Evolutionary conservation across 2,797 vertebrate species (phyloP), one percentile per base, ranked within the genome.

Genomic region (Euthynnus affinis): DNA sequence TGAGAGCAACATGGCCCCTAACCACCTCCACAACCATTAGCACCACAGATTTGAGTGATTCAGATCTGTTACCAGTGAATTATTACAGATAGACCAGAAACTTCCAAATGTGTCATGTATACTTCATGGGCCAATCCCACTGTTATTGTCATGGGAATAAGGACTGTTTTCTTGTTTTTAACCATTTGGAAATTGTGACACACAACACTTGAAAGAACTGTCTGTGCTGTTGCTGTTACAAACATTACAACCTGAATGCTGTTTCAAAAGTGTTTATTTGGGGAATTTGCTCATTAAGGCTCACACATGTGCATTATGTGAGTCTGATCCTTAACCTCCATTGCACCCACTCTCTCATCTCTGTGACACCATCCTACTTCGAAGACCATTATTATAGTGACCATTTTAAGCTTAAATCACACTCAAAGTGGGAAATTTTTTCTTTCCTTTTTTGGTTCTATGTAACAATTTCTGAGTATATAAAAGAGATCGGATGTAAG

Each of bases 21-120:
- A 75, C 82, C 80, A 90, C 75, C 14, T 80, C 61, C 73, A 76
- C 77, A 68, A 4, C 59, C 59, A 27, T 70, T 22, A 64, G 64
- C 22, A 63, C 71, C 74, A 29, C 87, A 80, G 71, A 83, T 56
- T 76, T 49, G 64, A 76, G 49, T 91, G 83, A 91, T 73, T 90
- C 86, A 87, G 14, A 77, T 71, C 32, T 34, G 9, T 13, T 20
- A 64, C 76, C 9, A 40, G 2, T 42, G 40, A 69, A 61, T 75
- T 59, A 0, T 46, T 48, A 55, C 3, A 0, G n/a, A 56, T 7
- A 25, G 13, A 65, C 65, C 53, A 64, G 64, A 82, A 87, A 80
- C 44, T 17, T 70, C 15, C 37, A 37, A 71, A 40, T 85, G 82
- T 86, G 88, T 93, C 89, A 91, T 60, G 27, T 40, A 23, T 61